These are phyloP conservation scores for Fragum sueziense DNA, from an alignment of 2,888 invertebrate genomes.

Conservation along the genomic window DNA sequence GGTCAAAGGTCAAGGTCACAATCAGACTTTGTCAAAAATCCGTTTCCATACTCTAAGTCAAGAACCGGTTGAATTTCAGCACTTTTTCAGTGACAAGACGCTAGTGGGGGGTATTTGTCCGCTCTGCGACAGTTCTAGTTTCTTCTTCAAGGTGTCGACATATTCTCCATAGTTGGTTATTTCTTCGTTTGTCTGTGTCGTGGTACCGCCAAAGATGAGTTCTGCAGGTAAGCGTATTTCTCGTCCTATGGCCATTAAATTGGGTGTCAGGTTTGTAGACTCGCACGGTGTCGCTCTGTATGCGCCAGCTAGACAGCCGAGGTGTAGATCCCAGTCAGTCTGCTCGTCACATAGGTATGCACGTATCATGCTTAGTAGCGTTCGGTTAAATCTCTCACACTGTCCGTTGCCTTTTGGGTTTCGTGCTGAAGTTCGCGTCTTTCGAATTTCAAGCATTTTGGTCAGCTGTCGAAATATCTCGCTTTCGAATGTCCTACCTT, in stretches of 20 bases:
- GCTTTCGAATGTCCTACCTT: constrained; percentile 45
- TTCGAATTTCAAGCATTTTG: constrained; percentile 33
- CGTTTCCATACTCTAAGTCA: no score
- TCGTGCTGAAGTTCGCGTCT: constrained; percentile 39
- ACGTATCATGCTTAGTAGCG: constrained; percentile 44
- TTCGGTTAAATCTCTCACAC: constrained; percentile 48
- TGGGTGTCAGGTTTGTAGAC: constrained; percentile 50
- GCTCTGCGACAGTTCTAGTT: no score
- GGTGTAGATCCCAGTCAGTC: constrained; percentile 50
- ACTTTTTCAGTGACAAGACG: no score
- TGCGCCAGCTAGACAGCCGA: constrained; percentile 48
- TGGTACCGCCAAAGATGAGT: constrained; percentile 24
- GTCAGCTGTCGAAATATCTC: constrained; percentile 35
- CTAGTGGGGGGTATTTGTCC: no score
- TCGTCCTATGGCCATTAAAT: constrained; percentile 51
- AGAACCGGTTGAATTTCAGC: no score
- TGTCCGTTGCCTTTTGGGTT: constrained; percentile 53
- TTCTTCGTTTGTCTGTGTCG: background rate
- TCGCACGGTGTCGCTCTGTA: constrained; percentile 47
- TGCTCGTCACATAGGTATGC: constrained; percentile 39
- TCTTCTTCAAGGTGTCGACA: no score
- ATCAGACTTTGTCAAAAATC: no score
- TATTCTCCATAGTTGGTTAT: constrained; percentile 21
- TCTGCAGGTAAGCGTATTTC: constrained; percentile 53
- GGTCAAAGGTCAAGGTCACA: no score